phyloP scores from a whole-genome alignment of 2,113 vertebrate genomes.

The Pipra filicauda region DNA sequence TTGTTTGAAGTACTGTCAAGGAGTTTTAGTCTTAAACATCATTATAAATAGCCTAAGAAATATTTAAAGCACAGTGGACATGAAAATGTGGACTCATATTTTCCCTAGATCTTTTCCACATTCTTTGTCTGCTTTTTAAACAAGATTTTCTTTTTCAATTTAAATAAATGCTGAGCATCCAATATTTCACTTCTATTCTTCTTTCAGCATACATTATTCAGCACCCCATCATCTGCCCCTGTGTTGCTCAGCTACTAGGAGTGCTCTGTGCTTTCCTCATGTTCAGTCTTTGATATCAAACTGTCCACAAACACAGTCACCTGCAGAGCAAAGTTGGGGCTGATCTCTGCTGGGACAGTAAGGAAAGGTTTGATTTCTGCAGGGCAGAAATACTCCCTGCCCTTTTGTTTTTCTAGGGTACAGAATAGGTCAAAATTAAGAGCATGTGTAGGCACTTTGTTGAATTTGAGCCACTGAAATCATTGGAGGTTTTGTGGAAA shows the following conservation, averaged over 20 bases:
- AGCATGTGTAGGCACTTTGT: rapidly evolving
- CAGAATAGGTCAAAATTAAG: not conserved
- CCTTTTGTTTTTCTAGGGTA: not conserved
- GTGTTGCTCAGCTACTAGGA: not conserved
- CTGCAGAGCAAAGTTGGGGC: not conserved
- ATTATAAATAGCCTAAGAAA: not conserved
- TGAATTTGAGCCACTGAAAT: not conserved
- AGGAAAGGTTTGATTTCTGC: not conserved
- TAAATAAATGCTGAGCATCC: not conserved
- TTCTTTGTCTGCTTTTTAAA: not conserved
- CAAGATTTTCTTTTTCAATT: not conserved
- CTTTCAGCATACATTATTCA: not conserved
- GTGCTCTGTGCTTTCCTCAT: not conserved
- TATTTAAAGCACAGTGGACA: not conserved
- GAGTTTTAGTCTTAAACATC: not conserved
- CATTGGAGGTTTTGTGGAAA: not conserved
- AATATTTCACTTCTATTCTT: not conserved
- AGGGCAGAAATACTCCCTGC: not conserved
- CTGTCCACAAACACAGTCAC: not conserved
- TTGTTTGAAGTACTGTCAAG: not conserved
- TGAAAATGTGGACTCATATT: not conserved
- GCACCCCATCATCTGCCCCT: not conserved
- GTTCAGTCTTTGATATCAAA: not conserved
- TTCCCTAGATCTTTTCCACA: not conserved
- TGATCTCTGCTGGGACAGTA: not conserved